These are phyloP conservation scores for Lepilemur ruficaudatus DNA, from an alignment of 2,797 vertebrate species.

Conservation along the genomic window DNA sequence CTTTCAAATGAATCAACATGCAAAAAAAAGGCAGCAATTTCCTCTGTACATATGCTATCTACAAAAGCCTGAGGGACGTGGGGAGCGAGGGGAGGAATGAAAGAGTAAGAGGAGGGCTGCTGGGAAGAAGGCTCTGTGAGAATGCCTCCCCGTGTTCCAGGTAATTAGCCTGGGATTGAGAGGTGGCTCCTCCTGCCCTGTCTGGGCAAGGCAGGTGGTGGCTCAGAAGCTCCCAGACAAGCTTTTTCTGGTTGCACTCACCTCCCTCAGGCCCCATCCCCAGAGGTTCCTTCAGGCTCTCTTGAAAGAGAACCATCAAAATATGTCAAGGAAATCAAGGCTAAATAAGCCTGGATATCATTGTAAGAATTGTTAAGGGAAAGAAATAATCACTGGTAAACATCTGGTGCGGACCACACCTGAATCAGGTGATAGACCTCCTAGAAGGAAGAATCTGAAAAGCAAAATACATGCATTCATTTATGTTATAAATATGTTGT, in stretches of 20 bases:
- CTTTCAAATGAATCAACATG: constrained; percentile 8
- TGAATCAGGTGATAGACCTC: neutral
- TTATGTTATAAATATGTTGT: neutral
- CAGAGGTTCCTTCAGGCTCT: constrained; percentile 4
- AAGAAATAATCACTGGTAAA: neutral
- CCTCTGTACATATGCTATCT: neutral
- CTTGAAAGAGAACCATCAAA: neutral
- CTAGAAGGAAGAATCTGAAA: neutral
- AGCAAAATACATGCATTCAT: neutral
- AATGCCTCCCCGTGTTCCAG: neutral
- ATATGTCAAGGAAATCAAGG: neutral
- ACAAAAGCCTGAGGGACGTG: neutral
- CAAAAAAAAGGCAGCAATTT: constrained; percentile 2
- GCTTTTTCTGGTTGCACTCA: neutral
- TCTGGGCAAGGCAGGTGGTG: neutral
- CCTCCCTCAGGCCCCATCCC: neutral
- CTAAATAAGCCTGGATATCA: neutral
- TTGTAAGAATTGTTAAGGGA: neutral
- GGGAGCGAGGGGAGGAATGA: neutral
- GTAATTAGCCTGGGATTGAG: neutral
- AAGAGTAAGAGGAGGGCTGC: neutral
- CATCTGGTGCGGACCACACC: neutral
- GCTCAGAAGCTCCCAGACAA: neutral
- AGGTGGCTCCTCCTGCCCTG: neutral
- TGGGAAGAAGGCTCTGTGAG: neutral